Evolutionary conservation across 2,113 vertebrate genomes (phyloP), one percentile per base, ranked within the genome.

Genomic region (Sapayoa aenigma): DNA sequence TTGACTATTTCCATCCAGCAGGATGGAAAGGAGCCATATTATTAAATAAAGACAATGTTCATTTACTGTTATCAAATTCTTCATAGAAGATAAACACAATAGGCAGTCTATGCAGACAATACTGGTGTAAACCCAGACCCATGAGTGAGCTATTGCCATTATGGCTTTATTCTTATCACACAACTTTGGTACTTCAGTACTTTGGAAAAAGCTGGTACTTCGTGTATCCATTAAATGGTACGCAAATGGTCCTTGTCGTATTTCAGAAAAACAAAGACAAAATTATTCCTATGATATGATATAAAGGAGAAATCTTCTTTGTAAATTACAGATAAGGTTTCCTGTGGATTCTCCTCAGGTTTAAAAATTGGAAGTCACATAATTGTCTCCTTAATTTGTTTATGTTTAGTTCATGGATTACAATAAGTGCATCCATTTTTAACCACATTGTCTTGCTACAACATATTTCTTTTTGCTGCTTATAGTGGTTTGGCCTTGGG

Each of bases 31-130:
- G 27, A 93, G 82, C 37, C 55, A 20, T 85, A 17, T 90, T 88
- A 91, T 92, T 96, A 77, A 92, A 92, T 95, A 95, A 96, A 35
- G 82, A 68, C 35, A 37, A 30, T 41, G 15, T n/a, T 78, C 60
- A 88, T 88, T 90, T 91, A 83, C 87, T 71, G 33, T 74, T 94
- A 93, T 83, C 55, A 84, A 86, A 84, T 83, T 86, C 68, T 71
- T 88, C 37, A 27, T 71, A 71, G 79, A 49, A 67, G n/a, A 65
- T 84, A 86, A 93, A 74, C 47, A 52, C 42, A 49, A 85, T 88
- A 88, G 77, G 55, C 33, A 52, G 37, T 86, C 79, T 75, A 41
- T 56, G 33, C 30, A 86, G 79, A 80, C 83, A 76, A 62, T 63
- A 69, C 66, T 59, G 41, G 9, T 84, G 72, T 69, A 62, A 94